Base-by-base conservation (phyloP, 2,113 vertebrate species). In the Tragelaphus imberbis region DNA sequence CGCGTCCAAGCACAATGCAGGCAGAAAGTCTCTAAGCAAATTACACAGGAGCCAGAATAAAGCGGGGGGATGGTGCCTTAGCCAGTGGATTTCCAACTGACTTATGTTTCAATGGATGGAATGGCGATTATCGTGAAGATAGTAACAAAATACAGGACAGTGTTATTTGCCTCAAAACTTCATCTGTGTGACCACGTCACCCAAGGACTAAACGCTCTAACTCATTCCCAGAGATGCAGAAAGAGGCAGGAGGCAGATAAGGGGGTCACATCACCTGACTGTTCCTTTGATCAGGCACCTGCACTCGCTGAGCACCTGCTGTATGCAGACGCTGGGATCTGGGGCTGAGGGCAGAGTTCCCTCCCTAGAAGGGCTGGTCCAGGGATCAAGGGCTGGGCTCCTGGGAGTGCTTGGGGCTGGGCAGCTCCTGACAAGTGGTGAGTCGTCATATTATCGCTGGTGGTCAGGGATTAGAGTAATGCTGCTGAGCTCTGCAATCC, bases 401-500 rank as follows among this genome's bases (percentile, higher is more conserved):
- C 33, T 4, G 5, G 56, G 30, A 27, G 77, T 15, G 23, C 15
- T 21, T 4, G 28, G 55, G 93, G 23, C 53, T 12, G 44, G 40
- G 25, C 11, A 23, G 4, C 27, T 11, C 19, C 58, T 25, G 13
- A 6, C 21, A 30, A 15, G 7, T 0, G 16, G 15, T 10, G 17
- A 28, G 36, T 0, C 3, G 7, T 0, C 0, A 2, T 25, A 11
- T 13, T 8, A 6, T 1, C 1, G 36, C 61, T 6, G 17, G 49
- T 2, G 53, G 19, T 19, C 14, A 6, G 6, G 44, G 59, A 47
- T 11, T 3, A 6, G 44, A n/a, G n/a, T 40, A 15, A 33, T n/a
- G 11, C 21, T 7, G 8, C 47, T 11, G 10, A 44, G 7, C 21
- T 9, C 65, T 5, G 13, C 30, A 4, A 0, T 3, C 8, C 25